Percentiles rank a stretch among this genome's conserved stretches.
Conservation (phyloP, 1,140 invertebrate genomes). For the Caerostris darwini region DNA sequence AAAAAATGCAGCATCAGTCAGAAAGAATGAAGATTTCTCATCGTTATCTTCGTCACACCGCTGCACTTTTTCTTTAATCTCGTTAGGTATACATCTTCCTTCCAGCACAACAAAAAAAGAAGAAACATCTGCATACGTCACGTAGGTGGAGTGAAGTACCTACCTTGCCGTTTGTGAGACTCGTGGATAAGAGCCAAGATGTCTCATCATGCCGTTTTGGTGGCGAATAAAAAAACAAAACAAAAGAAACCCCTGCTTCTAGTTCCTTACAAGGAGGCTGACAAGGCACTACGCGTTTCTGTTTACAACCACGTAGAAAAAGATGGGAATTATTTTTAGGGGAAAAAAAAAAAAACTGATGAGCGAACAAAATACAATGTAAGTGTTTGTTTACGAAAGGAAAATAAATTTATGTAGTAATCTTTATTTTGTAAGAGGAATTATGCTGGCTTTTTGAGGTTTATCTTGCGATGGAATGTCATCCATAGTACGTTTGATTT, state of each 20-base stretch:
- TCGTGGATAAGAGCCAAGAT: slow-evolving; percentile 64
- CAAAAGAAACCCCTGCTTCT: slow-evolving; percentile 17
- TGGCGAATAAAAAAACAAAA: slow-evolving; percentile 44
- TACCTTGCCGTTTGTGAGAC: slow-evolving; percentile 5
- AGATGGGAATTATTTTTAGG: slow-evolving; percentile 62
- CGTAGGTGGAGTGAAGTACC: slow-evolving; percentile 8
- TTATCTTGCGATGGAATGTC: background rate
- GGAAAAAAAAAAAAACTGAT: slow-evolving; percentile 8
- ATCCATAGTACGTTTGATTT: too few species aligned
- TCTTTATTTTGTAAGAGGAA: background rate
- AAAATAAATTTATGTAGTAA: slow-evolving; percentile 3
- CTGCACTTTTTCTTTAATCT: slow-evolving; percentile 14
- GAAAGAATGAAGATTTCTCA: background rate
- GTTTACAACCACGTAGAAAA: slow-evolving; percentile 57
- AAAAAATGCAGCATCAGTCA: background rate
- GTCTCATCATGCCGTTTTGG: background rate
- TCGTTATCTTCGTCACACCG: background rate
- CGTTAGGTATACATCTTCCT: slow-evolving; percentile 4
- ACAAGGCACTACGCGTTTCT: slow-evolving; percentile 30
- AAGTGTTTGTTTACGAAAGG: slow-evolving; percentile 3
- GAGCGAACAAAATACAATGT: slow-evolving; percentile 25
- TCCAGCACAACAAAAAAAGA: background rate
- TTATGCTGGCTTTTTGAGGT: background rate
- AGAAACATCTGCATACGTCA: slow-evolving; percentile 3
- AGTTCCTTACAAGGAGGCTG: slow-evolving; percentile 65